Evolutionary conservation across 2,797 vertebrate genomes (phyloP).

Genomic region (Taeniopygia guttata): DNA sequence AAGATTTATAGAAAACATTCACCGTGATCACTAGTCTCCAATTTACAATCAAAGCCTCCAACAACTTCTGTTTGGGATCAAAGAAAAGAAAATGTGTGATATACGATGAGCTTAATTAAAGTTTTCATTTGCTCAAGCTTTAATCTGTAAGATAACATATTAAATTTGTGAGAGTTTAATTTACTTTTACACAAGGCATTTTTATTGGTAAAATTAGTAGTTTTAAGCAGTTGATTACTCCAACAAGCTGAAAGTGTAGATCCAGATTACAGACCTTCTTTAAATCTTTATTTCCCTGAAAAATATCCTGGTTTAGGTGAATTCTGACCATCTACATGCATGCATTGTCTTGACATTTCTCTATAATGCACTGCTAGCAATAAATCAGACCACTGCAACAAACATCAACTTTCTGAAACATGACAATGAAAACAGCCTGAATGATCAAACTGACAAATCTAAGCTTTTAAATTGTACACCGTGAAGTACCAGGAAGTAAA

Average conservation of each 20-base stretch:
- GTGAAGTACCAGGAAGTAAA: neutral
- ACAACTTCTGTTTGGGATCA: neutral
- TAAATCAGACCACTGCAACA: neutral
- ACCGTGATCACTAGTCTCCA: neutral
- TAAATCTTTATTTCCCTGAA: neutral
- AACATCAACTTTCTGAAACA: neutral
- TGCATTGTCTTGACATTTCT: neutral
- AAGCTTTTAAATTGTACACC: neutral
- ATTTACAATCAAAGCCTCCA: neutral
- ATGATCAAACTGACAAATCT: neutral
- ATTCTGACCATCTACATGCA: neutral
- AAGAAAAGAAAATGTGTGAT: neutral
- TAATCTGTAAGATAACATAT: neutral
- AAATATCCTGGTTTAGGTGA: neutral
- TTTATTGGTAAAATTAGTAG: neutral
- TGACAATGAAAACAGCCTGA: neutral
- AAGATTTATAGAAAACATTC: neutral
- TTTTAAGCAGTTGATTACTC: neutral
- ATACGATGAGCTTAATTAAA: slow-evolving; percentile 17
- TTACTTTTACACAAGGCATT: neutral
- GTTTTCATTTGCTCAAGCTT: neutral
- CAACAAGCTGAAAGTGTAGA: neutral
- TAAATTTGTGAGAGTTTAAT: neutral
- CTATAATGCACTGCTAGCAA: neutral
- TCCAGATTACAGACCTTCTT: neutral